Base-by-base conservation (phyloP, 2,113 vertebrate genomes). In the Nesoenas mayeri region DNA sequence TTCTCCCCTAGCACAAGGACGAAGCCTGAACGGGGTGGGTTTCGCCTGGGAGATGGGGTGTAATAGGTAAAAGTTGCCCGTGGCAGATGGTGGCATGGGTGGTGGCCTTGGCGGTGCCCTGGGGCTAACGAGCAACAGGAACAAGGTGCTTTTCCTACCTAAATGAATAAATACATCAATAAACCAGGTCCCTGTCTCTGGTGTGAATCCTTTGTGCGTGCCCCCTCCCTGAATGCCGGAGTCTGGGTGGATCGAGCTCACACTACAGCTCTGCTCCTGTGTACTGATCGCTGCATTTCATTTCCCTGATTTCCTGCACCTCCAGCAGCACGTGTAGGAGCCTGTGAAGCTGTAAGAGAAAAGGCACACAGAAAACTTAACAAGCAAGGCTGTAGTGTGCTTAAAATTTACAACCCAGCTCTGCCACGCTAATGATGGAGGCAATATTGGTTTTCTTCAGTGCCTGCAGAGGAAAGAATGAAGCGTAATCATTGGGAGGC, bases 51-150 rank as follows among this genome's bases (percentile, higher is more conserved):
- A 22, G 40, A 12, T 16, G 31, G 74, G 82, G 22, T 75, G 40
- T 26, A 12, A 9, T 1, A 47, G 5, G 57, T 22, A 11, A 13
- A 6, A 4, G 32, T 2, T 0, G 0, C 32, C 1, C 0, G 25
- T 7, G 57, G 62, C 57, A 86, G 38, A 22, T 54, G 67, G 18
- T 29, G 53, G 64, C 66, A 83, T 36, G 5, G 2, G 18, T 31
- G 67, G 74, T 71, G 64, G 53, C 65, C 12, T 8, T n/a, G 38
- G 74, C 1, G 1, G 7, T 38, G 34, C 38, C 36, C 29, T 6
- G 24, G 77, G 74, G 36, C 54, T 72, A 5, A 56, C 0, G 2
- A 57, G 60, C 60, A 79, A 38, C 0, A 6, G 84, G 89, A 91
- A 34, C 71, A 32, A 79, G 44, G 85, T 75, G 93, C 70, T 67